phyloP scores from a whole-genome alignment of 2,113 vertebrate species.

The Sorex araneus region DNA sequence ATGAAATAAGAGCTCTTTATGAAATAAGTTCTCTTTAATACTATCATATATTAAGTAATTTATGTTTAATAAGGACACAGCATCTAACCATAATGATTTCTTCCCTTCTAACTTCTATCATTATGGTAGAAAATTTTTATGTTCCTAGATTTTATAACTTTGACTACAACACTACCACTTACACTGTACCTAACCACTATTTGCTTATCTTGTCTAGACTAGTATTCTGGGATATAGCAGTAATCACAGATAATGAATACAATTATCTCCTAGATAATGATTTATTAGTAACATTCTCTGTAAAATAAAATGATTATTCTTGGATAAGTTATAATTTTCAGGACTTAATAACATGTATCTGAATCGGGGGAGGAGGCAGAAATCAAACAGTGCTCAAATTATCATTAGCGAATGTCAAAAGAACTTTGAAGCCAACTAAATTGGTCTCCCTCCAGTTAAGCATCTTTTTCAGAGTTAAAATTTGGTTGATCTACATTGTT shows the following conservation, averaged over 20 bases:
- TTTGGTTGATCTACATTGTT: background rate
- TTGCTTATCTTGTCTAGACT: background rate
- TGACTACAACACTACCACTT: background rate
- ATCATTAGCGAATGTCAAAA: background rate
- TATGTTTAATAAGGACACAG: slow-evolving; percentile 12
- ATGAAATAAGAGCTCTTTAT: background rate
- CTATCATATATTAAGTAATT: background rate
- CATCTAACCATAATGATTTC: background rate
- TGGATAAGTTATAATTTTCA: background rate
- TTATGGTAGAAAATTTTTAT: background rate
- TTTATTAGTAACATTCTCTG: slow-evolving; percentile 13
- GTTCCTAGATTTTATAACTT: background rate
- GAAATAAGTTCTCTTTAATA: background rate
- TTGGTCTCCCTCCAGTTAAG: background rate
- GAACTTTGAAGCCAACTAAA: background rate
- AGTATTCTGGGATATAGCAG: background rate
- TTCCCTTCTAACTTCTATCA: background rate
- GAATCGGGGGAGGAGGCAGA: background rate
- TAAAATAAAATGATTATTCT: background rate
- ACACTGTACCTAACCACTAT: background rate
- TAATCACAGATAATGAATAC: background rate
- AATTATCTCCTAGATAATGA: background rate
- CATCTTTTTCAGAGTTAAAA: background rate
- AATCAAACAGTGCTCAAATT: slow-evolving; percentile 30
- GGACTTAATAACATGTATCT: background rate